Evolutionary conservation across 2,797 vertebrate genomes (phyloP).

Genomic region (Acridotheres tristis): DNA sequence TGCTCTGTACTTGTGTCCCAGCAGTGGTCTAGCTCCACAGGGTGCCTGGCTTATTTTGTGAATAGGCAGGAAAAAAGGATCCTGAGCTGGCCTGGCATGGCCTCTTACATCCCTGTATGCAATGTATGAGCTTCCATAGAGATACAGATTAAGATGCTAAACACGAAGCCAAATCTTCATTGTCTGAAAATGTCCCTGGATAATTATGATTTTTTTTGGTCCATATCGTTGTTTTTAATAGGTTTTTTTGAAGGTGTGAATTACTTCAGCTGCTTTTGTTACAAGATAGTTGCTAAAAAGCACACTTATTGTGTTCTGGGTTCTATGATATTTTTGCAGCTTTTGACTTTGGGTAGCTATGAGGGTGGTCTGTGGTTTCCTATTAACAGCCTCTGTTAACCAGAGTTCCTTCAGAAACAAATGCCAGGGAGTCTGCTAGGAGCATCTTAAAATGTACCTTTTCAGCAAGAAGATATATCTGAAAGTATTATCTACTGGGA

Average conservation of each 20-base stretch:
- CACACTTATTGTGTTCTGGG: not conserved
- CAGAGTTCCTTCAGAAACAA: slow-evolving; percentile 3
- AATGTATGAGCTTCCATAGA: not conserved
- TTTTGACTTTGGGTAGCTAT: not conserved
- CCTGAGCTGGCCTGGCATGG: not conserved
- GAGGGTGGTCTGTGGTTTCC: not conserved
- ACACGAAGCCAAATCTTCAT: not conserved
- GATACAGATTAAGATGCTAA: not conserved
- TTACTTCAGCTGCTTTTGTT: not conserved
- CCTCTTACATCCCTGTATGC: not conserved
- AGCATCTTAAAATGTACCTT: not conserved
- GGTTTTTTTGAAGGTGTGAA: not conserved
- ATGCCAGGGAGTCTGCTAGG: not conserved
- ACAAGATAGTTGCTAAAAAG: not conserved
- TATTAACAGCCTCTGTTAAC: not conserved
- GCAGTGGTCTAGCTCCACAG: not conserved
- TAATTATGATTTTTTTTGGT: not conserved
- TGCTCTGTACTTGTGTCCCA: not conserved
- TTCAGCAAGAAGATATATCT: not conserved
- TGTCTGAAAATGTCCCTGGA: not conserved
- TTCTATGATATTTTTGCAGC: not conserved
- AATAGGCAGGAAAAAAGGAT: not conserved
- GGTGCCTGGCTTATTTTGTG: not conserved
- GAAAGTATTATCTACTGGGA: not conserved
- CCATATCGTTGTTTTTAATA: not conserved